phyloP scores from a whole-genome alignment of 2,888 invertebrate genomes.

The Tuta absoluta region DNA sequence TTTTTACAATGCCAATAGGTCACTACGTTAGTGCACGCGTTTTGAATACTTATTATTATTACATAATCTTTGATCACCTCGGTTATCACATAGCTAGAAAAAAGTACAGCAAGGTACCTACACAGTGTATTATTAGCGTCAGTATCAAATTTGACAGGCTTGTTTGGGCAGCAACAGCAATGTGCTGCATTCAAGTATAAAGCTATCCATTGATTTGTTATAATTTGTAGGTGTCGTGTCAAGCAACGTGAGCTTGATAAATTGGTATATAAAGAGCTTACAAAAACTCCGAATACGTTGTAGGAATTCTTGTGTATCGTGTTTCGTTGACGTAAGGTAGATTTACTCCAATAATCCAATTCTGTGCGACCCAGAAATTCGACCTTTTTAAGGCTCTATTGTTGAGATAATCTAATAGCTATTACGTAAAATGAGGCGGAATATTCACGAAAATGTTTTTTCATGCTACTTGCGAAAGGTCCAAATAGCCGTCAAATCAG shows the following conservation, averaged over 20 bases:
- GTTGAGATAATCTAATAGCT: constrained; percentile 22
- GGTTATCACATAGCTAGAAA: too few relatives aligned
- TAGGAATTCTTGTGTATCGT: constrained; percentile 18
- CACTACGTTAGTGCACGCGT: too few relatives aligned
- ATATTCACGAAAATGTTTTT: neutral
- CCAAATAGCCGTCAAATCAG: neutral
- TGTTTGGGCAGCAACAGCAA: neutral
- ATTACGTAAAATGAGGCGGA: constrained; percentile 6
- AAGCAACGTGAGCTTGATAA: neutral
- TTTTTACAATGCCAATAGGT: too few relatives aligned
- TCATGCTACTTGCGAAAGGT: neutral
- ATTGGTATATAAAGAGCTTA: constrained; percentile 4
- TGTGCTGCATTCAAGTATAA: neutral
- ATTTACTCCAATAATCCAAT: constrained; percentile 23
- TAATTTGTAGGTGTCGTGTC: neutral
- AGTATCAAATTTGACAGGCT: neutral
- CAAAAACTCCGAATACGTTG: constrained; percentile 9
- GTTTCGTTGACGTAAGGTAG: constrained; percentile 17
- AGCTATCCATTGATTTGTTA: neutral
- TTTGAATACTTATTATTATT: too few relatives aligned
- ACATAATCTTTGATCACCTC: too few relatives aligned
- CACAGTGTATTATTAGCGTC: neutral
- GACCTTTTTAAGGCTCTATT: constrained; percentile 23
- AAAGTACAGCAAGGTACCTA: too few relatives aligned
- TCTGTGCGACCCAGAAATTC: constrained; percentile 11